Conservation (phyloP, 2,113 vertebrate genomes). For the Narcine bancroftii region DNA sequence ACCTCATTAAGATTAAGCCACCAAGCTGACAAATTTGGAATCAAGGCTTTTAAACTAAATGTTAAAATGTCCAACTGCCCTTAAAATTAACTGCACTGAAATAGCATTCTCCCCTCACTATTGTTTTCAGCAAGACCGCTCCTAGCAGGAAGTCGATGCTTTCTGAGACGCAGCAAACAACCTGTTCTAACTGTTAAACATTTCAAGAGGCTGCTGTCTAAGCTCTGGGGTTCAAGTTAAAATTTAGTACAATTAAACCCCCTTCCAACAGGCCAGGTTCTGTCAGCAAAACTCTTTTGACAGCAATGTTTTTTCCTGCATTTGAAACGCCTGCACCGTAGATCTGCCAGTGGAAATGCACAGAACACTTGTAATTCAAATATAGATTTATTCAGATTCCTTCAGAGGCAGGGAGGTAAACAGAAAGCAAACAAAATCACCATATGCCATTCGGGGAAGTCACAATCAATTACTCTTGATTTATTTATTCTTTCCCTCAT, state of each 20-base stretch:
- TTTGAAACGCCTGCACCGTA: not conserved
- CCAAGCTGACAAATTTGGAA: not conserved
- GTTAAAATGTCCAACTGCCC: not conserved
- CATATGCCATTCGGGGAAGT: not conserved
- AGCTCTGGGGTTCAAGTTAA: not conserved
- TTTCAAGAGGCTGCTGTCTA: not conserved
- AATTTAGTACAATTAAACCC: not conserved
- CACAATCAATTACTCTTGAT: constrained; percentile 1
- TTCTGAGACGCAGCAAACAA: not conserved
- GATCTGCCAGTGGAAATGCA: not conserved
- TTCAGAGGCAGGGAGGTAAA: not conserved
- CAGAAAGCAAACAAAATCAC: not conserved
- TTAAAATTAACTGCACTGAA: not conserved
- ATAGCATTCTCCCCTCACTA: not conserved
- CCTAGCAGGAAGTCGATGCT: not conserved
- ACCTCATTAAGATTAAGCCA: not conserved
- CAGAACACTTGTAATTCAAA: not conserved
- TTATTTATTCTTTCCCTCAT: not conserved
- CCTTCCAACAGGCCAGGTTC: not conserved
- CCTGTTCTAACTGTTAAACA: not conserved
- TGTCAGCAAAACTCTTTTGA: not conserved
- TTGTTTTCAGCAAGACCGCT: not conserved
- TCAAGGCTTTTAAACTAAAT: not conserved
- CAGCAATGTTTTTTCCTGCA: not conserved
- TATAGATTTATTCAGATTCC: constrained; percentile 11